phyloP scores from a whole-genome alignment of 1,140 invertebrate species.

The Euura lappo region DNA sequence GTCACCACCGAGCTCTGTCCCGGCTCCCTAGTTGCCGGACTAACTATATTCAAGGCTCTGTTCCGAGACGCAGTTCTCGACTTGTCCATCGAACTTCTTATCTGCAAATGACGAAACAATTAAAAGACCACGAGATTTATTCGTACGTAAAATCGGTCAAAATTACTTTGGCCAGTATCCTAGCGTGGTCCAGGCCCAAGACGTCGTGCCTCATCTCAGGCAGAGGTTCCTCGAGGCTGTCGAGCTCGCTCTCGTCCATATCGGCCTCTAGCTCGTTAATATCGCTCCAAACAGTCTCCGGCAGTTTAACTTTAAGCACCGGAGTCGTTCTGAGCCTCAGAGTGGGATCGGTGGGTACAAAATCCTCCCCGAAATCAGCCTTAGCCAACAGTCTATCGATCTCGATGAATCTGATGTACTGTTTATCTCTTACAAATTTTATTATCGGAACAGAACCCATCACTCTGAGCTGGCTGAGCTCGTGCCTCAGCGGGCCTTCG shows the following conservation, averaged over 20 bases:
- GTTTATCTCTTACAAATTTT: constrained; percentile 72
- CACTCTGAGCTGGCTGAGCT: constrained; percentile 70
- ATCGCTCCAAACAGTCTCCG: constrained; percentile 36
- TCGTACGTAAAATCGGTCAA: not conserved
- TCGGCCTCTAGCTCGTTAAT: constrained; percentile 25
- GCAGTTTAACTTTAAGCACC: constrained; percentile 58
- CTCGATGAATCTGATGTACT: constrained; percentile 56
- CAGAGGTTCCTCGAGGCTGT: constrained; percentile 37
- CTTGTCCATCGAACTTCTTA: not conserved
- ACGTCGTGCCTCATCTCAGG: constrained; percentile 73
- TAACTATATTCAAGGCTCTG: not conserved
- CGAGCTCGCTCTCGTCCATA: constrained; percentile 45
- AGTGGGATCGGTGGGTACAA: constrained; percentile 57
- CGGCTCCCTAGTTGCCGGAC: not conserved
- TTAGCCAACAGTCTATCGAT: constrained; percentile 64
- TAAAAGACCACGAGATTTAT: not conserved
- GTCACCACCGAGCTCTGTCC: not conserved
- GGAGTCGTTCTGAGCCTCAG: constrained; percentile 56
- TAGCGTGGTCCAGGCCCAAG: constrained; percentile 70
- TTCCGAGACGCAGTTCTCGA: not conserved
- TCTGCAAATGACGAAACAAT: not conserved
- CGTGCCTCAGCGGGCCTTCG: constrained; percentile 67
- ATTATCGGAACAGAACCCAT: constrained; percentile 76
- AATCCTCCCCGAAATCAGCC: constrained; percentile 70
- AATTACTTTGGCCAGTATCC: constrained; percentile 64